Evolutionary conservation across 1,140 invertebrate genomes (phyloP), one percentile per base, ranked within the genome.

Genomic region (Cydia strobilella): DNA sequence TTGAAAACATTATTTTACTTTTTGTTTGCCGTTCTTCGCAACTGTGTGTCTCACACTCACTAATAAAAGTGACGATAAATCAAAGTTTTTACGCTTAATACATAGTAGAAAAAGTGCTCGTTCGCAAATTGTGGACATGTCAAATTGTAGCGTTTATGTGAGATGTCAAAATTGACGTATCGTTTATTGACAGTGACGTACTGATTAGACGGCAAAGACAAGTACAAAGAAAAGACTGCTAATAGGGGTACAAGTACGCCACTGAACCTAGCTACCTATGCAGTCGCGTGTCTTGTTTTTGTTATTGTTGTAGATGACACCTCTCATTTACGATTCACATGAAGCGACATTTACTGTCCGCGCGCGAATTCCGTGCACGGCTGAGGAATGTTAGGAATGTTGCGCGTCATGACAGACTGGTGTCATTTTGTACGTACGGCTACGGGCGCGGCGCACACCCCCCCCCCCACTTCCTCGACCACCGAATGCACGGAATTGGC

Each of bases 1-100:
- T 31, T 59, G 4, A 13, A 51, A 51, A 1, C 12, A 15, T n/a
- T 6, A 15, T 5, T 12, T 23, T 23, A 23, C 23, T 54, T 54
- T 54, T 5, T 23, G 20, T 63, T 80, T 9, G 20, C 20, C 18
- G 73, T 75, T 39, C 73, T 74, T 20, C 12, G 3, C 31, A 62
- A 7, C 65, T 15, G 75, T 81, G 45, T 79, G 77, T 75, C 51
- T 35, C 63, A 62, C 13, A 66, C 5, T n/a, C 18, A 39, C 65
- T 69, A 69, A 69, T 69, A 31, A 42, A 35, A 69, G 23, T 39
- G 27, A 35, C 65, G 31, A 69, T 69, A 69, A 69, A 69, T 69
- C 65, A 69, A 35, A 69, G 65, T 69, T 69, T 69, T 69, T 69
- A n/a, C 23, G n/a, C 7, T n/a, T 20, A 66, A 31, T 66, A 10